phyloP scores from a whole-genome alignment of 2,113 vertebrate genomes.

The Xerus inauris region DNA sequence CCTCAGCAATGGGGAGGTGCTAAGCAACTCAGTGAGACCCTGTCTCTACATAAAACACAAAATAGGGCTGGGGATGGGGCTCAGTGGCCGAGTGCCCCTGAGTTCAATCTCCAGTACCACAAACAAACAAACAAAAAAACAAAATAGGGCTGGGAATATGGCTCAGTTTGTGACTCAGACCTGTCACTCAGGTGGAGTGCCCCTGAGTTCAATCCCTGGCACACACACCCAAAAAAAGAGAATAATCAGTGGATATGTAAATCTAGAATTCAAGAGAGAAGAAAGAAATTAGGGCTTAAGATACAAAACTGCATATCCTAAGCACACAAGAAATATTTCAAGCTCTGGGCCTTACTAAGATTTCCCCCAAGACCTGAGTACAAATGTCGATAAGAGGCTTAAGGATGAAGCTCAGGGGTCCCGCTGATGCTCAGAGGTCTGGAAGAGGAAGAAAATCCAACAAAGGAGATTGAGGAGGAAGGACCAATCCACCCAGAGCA shows the following conservation, averaged over 20 bases:
- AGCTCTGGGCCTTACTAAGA: background rate
- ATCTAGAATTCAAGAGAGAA: background rate
- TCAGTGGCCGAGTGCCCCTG: no score
- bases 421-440: background rate
- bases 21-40: no score
- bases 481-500: background rate
- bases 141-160: no score
- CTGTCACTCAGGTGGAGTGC: no score
- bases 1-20: no score
- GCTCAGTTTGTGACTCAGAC: no score
- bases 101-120: no score
- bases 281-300: background rate
- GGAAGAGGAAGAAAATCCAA: background rate
- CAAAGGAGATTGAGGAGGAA: background rate
- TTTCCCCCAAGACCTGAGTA: background rate
- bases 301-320: background rate
- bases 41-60: no score
- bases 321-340: background rate
- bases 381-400: background rate
- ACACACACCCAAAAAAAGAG: no score
- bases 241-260: background rate
- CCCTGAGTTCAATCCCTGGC: no score
- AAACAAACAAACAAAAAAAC: no score
- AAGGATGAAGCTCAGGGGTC: background rate
- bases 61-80: no score